Conservation (phyloP, 2,113 vertebrate species). For the human region GRCh38 chr4:36322501-36323000, state of each 20-base stretch:
- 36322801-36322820: not conserved
- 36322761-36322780: not conserved
- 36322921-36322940: not conserved
- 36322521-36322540: not conserved
- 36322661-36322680: not conserved
- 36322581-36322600: not conserved
- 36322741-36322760: not conserved
- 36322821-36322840: not conserved
- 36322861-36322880: not conserved
- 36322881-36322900: not conserved
- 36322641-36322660: not conserved
- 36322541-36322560: not conserved
- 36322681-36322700: not conserved
- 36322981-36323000: not conserved
- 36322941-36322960: not conserved
- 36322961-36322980: not conserved
- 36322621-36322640: not conserved
- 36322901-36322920: not conserved
- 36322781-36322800: not conserved
- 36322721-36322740: not conserved
- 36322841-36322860: not conserved
- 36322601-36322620: rapidly evolving
- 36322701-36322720: not conserved
- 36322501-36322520: not conserved
- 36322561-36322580: not conserved